phyloP scores from a whole-genome alignment of 2,797 vertebrate species.

The Synaphobranchus kaupii region DNA sequence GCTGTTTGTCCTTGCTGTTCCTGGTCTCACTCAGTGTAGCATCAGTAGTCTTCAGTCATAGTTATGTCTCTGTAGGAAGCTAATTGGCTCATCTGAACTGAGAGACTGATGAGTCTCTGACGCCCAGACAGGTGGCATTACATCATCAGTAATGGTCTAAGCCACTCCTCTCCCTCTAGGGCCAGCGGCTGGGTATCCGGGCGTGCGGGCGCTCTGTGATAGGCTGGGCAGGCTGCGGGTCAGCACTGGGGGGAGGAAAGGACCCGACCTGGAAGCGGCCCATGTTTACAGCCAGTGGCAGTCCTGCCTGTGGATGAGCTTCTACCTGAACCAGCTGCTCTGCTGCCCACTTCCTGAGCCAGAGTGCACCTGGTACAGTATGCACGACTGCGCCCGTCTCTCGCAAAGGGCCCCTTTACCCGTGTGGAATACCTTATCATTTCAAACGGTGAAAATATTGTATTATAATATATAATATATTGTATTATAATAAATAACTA shows the following conservation, averaged over 20 bases:
- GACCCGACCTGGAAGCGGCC: constrained; percentile 74
- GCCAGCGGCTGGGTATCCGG: constrained; percentile 51
- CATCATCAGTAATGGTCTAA: not conserved
- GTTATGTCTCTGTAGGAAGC: not conserved
- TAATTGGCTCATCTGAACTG: not conserved
- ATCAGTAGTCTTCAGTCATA: too few relatives aligned
- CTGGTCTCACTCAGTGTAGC: not conserved
- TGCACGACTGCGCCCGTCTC: not conserved
- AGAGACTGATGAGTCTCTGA: not conserved
- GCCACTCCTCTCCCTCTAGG: constrained; percentile 41
- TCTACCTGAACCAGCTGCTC: constrained; percentile 88
- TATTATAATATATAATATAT: too few relatives aligned
- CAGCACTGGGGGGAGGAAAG: constrained; percentile 56
- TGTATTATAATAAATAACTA: too few relatives aligned
- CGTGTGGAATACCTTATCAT: too few relatives aligned
- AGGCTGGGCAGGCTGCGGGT: constrained; percentile 59
- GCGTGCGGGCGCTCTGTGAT: constrained; percentile 50
- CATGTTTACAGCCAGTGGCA: constrained; percentile 94
- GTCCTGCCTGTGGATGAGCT: constrained; percentile 84
- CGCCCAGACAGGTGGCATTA: not conserved
- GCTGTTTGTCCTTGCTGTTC: not conserved
- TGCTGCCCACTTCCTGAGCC: constrained; percentile 79
- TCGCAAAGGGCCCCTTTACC: not conserved
- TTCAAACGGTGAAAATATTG: not conserved
- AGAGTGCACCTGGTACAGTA: constrained; percentile 76